These are phyloP conservation scores for Lottia scabra DNA, from an alignment of 2,888 invertebrate genomes.

Conservation along the genomic window DNA sequence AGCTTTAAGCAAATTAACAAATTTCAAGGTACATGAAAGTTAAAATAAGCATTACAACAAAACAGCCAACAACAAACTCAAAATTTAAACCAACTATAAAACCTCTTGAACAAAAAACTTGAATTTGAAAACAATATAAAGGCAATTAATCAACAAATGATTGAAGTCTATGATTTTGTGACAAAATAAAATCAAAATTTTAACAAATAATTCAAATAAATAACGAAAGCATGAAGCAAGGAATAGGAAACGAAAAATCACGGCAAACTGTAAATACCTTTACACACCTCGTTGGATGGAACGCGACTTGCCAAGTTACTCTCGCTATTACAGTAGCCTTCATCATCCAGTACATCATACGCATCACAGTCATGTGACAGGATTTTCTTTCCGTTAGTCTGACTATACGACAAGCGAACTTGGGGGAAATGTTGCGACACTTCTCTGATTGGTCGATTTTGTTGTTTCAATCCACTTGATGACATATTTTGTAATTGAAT, in stretches of 20 bases:
- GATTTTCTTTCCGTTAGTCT: constrained; percentile 39
- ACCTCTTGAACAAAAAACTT: too few species aligned
- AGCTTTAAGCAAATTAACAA: too few species aligned
- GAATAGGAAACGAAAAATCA: background rate
- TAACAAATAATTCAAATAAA: too few species aligned
- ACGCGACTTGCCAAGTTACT: background rate
- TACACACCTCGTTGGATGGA: background rate
- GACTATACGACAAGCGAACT: constrained; percentile 49
- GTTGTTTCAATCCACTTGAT: constrained; percentile 33
- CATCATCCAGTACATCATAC: background rate
- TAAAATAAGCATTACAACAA: too few species aligned
- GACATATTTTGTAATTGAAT: constrained; percentile 20
- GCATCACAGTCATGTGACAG: constrained; percentile 8
- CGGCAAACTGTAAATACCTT: background rate
- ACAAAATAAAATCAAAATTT: too few species aligned
- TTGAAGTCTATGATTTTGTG: too few species aligned
- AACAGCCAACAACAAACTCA: too few species aligned
- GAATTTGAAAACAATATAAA: too few species aligned
- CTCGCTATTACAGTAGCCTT: background rate
- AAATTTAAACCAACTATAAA: too few species aligned
- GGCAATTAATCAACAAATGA: too few species aligned
- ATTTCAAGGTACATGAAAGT: too few species aligned
- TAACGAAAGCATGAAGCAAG: too few species aligned
- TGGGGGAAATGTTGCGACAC: constrained; percentile 48
- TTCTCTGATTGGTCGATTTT: constrained; percentile 39